A percentile compares a stretch with the other conserved stretches of the same genome.
Evolutionary conservation across 2,797 vertebrate species (phyloP).

Genomic region (Pipistrellus pygmaeus): DNA sequence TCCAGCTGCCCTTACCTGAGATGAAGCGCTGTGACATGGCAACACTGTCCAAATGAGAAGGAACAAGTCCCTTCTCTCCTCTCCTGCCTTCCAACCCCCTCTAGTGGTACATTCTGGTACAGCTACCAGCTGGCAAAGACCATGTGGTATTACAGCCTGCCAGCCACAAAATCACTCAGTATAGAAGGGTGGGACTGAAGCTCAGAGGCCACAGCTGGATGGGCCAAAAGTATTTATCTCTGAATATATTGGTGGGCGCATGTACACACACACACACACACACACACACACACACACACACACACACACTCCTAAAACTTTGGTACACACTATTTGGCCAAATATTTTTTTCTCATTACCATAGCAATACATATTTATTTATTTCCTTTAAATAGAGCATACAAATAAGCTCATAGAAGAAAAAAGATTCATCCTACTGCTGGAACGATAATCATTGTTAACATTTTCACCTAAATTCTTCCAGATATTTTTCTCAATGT

Average conservation of each 20-base stretch:
- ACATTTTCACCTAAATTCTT: background rate
- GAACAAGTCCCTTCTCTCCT: background rate
- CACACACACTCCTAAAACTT: background rate
- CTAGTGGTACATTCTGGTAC: background rate
- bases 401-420: constrained; percentile 14
- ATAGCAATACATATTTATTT: background rate
- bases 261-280: background rate
- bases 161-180: background rate
- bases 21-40: background rate
- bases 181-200: background rate
- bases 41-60: background rate
- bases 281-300: too few relatives aligned
- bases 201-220: background rate
- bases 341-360: constrained; percentile 1
- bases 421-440: background rate
- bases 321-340: background rate
- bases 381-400: constrained; percentile 26
- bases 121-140: background rate
- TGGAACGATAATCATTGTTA: constrained; percentile 21
- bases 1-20: background rate
- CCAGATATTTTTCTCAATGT: background rate
- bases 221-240: background rate
- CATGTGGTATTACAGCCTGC: background rate
- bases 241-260: background rate
- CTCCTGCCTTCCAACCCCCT: background rate